A percentile compares a stretch with the other conserved stretches of the same genome.
Evolutionary conservation across 2,888 invertebrate species (phyloP).

Genomic region (Aproaerema taeniolella): DNA sequence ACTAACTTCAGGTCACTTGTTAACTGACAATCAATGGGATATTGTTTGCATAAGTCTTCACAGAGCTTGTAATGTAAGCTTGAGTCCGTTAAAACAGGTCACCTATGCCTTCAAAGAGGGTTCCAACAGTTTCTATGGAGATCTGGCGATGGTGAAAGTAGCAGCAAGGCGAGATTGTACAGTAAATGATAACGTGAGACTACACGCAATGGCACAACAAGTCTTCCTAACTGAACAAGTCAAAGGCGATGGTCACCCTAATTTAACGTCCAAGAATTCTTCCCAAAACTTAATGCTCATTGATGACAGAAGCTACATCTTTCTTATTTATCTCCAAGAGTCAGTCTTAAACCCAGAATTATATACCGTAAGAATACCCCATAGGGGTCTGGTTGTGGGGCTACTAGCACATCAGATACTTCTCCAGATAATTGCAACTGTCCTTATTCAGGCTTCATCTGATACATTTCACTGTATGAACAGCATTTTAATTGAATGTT

Average conservation of each 20-base stretch:
- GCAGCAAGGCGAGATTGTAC: constrained; percentile 93
- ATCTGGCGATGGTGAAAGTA: constrained; percentile 94
- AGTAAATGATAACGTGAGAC: constrained; percentile 87
- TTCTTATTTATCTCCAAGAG: constrained; percentile 89
- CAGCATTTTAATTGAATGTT: constrained; percentile 75
- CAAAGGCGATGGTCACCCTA: constrained; percentile 50
- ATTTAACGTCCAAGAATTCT: constrained; percentile 52
- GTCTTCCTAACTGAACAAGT: constrained; percentile 82
- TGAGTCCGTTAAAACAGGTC: constrained; percentile 91
- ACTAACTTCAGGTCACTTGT: constrained; percentile 87
- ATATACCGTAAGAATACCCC: constrained; percentile 90
- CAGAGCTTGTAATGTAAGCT: constrained; percentile 89
- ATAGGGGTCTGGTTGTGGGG: constrained; percentile 91
- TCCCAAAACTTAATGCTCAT: constrained; percentile 73
- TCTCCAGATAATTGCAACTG: constrained; percentile 91
- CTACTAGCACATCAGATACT: constrained; percentile 95
- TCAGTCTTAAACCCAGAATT: constrained; percentile 84
- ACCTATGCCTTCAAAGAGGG: constrained; percentile 93
- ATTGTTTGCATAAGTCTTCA: constrained; percentile 89
- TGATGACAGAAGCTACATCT: constrained; percentile 93
- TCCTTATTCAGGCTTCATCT: constrained; percentile 86
- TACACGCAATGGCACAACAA: constrained; percentile 94
- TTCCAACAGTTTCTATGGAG: constrained; percentile 96
- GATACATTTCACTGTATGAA: constrained; percentile 80
- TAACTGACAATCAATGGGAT: constrained; percentile 92